Evolutionary conservation across 2,113 vertebrate species (phyloP).

Genomic region (Microcebus lehilahytsara): DNA sequence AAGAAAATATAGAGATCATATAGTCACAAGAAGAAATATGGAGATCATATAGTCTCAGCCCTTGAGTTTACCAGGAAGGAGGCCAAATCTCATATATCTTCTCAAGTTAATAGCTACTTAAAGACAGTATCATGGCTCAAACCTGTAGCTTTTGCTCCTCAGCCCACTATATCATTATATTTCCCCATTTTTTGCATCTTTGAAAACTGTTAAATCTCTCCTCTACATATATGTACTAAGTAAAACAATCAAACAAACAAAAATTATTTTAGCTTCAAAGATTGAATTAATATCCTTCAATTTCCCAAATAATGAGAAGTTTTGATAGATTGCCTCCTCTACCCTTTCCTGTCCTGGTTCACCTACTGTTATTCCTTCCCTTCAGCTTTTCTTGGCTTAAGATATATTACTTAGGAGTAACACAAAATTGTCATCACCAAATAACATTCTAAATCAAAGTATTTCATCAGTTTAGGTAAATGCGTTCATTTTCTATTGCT

Average conservation of each 20-base stretch:
- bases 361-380: background rate
- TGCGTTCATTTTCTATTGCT: conserved; percentile 5
- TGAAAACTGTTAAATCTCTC: background rate
- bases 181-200: background rate
- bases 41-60: background rate
- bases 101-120: background rate
- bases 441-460: background rate
- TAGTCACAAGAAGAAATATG: background rate
- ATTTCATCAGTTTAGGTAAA: conserved; percentile 22
- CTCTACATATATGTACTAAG: background rate
- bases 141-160: background rate
- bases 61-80: background rate
- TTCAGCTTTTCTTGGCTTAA: background rate
- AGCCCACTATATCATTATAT: background rate
- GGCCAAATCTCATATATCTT: background rate
- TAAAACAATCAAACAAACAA: background rate
- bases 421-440: background rate
- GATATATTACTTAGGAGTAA: background rate
- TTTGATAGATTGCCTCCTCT: background rate
- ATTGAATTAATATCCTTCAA: background rate
- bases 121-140: background rate
- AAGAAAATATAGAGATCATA: background rate
- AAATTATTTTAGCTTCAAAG: background rate
- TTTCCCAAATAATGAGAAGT: background rate
- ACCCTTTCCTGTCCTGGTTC: background rate